Conservation (phyloP, 2,888 invertebrate genomes). For the Laspeyria flexula region DNA sequence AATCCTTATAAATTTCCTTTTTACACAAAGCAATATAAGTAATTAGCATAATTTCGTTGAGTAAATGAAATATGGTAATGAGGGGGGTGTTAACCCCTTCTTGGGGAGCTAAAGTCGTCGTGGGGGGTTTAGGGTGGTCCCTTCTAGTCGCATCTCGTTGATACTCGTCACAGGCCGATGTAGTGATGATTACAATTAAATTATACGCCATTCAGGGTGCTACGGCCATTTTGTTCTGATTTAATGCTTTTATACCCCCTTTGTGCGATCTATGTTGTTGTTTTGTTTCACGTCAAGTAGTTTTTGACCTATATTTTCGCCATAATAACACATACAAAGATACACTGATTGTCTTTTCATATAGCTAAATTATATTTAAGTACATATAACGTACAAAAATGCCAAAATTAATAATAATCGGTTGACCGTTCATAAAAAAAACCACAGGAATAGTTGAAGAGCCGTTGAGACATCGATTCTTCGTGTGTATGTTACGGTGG, state of each 20-base stretch:
- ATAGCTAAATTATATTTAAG: no score
- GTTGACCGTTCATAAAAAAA: no score
- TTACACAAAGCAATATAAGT: conserved; percentile 87
- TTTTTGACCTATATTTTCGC: conserved; percentile 36
- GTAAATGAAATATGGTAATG: conserved; percentile 87
- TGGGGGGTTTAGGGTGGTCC: conserved; percentile 64
- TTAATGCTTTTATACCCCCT: conserved; percentile 59
- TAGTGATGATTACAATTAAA: conserved; percentile 85
- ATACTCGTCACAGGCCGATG: conserved; percentile 82
- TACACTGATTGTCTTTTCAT: no score
- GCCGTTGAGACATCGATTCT: no score
- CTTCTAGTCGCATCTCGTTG: conserved; percentile 83
- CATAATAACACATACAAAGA: conserved; percentile 2
- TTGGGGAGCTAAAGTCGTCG: conserved; percentile 61
- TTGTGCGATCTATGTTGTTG: conserved; percentile 38
- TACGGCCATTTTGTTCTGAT: conserved; percentile 79
- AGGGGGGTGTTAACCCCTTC: conserved; percentile 80
- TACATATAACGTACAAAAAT: no score
- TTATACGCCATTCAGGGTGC: conserved; percentile 73
- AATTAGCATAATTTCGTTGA: conserved; percentile 87
- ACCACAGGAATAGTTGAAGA: no score
- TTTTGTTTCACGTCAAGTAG: conserved; percentile 32
- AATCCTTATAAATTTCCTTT: conserved; percentile 87
- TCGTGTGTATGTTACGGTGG: no score
- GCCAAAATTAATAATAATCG: no score